Evolutionary conservation across 2,797 vertebrate genomes (phyloP).

Genomic region (Enteromius fasciolatus): DNA sequence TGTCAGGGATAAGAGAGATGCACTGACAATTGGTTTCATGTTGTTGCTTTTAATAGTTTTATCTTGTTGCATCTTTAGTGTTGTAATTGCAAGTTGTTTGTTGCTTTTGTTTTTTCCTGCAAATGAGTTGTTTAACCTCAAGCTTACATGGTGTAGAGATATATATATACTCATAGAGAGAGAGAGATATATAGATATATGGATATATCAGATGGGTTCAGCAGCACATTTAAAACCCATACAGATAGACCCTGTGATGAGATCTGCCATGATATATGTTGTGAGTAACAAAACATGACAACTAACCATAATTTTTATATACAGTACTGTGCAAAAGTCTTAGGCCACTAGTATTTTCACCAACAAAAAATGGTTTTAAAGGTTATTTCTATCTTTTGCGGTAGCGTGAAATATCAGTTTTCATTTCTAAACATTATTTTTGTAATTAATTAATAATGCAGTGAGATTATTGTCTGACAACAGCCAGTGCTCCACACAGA

Average conservation of each 20-base stretch:
- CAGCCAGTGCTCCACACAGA: too few species aligned
- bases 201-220: not conserved
- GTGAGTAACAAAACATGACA: too few species aligned
- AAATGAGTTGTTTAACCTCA: not conserved
- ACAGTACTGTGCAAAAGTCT: too few species aligned
- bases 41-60: not conserved
- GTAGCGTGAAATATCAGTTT: too few species aligned
- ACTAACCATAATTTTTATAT: too few species aligned
- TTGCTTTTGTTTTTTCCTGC: constrained; percentile 8
- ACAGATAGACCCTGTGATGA: not conserved
- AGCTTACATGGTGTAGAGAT: not conserved
- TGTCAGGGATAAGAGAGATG: not conserved
- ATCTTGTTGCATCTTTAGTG: constrained; percentile 17
- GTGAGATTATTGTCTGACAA: too few species aligned
- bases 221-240: not conserved
- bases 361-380: too few species aligned
- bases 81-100: not conserved
- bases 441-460: too few species aligned
- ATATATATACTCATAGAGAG: too few species aligned
- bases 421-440: too few species aligned
- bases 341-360: too few species aligned
- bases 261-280: not conserved
- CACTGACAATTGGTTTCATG: not conserved
- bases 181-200: not conserved
- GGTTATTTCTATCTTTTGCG: too few species aligned